A percentile compares a stretch with the other conserved stretches of the same genome.
Conservation (phyloP, 2,797 vertebrate genomes). For the Xerus rutilus region DNA sequence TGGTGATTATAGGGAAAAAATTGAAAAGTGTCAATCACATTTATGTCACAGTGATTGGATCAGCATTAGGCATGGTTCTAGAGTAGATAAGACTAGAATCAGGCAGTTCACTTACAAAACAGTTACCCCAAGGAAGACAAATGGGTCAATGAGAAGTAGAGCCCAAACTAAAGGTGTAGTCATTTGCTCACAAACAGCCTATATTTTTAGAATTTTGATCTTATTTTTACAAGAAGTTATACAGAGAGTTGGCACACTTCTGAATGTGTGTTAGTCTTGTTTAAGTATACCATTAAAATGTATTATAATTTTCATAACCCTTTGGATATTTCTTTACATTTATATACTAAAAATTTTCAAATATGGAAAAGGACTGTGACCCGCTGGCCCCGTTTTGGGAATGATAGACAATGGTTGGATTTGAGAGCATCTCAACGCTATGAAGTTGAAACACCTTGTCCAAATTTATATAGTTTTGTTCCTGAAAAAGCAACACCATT, state of each 20-base stretch:
- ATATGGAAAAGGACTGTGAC: background rate
- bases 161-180: accelerated
- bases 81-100: background rate
- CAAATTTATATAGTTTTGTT: background rate
- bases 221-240: background rate
- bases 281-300: background rate
- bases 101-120: background rate
- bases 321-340: background rate
- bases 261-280: background rate
- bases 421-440: background rate
- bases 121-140: background rate
- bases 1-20: background rate
- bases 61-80: background rate
- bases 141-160: accelerated
- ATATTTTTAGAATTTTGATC: background rate
- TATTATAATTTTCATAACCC: background rate
- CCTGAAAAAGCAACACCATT: background rate
- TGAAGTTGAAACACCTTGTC: background rate
- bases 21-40: background rate
- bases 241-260: background rate
- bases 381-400: background rate
- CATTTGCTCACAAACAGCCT: background rate
- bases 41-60: too few relatives aligned
- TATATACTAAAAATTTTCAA: background rate
- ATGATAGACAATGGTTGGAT: background rate